phyloP scores from a whole-genome alignment of 2,888 invertebrate species.

The Apotomis turbidana region DNA sequence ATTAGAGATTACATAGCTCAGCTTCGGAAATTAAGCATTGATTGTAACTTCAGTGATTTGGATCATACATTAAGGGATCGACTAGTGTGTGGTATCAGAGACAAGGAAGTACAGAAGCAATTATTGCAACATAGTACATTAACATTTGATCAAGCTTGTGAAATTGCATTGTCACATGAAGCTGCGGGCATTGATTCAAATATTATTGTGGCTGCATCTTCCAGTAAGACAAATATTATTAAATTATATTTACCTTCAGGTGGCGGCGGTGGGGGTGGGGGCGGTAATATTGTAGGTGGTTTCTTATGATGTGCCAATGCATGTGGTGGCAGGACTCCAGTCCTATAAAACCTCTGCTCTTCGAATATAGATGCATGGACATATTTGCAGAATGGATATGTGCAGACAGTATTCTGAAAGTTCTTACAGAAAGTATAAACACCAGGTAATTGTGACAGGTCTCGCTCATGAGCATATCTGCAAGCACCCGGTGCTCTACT shows the following conservation, averaged over 20 bases:
- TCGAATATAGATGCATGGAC: constrained; percentile 71
- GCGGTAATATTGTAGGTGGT: background rate
- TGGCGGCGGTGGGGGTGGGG: background rate
- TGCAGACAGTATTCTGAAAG: constrained; percentile 64
- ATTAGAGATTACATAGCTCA: too few species aligned
- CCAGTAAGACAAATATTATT: too few species aligned
- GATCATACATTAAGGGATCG: too few species aligned
- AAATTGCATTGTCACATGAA: too few species aligned
- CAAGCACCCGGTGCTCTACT: constrained; percentile 54
- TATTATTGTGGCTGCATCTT: background rate
- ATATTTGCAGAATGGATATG: constrained; percentile 60
- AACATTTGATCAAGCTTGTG: too few species aligned
- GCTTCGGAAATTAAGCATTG: too few species aligned
- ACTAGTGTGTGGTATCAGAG: too few species aligned
- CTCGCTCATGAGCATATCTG: constrained; percentile 62
- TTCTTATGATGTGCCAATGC: constrained; percentile 60
- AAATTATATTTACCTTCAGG: constrained; percentile 1
- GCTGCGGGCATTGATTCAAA: too few species aligned
- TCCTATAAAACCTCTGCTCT: constrained; percentile 64
- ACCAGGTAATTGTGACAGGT: constrained; percentile 58
- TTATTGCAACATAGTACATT: too few species aligned
- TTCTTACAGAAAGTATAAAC: constrained; percentile 69
- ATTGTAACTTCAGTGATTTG: too few species aligned
- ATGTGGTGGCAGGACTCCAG: constrained; percentile 62
- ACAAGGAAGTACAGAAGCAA: too few species aligned